These are phyloP conservation scores for Solenodon paradoxus DNA, from an alignment of 2,113 vertebrate species.

Conservation along the genomic window DNA sequence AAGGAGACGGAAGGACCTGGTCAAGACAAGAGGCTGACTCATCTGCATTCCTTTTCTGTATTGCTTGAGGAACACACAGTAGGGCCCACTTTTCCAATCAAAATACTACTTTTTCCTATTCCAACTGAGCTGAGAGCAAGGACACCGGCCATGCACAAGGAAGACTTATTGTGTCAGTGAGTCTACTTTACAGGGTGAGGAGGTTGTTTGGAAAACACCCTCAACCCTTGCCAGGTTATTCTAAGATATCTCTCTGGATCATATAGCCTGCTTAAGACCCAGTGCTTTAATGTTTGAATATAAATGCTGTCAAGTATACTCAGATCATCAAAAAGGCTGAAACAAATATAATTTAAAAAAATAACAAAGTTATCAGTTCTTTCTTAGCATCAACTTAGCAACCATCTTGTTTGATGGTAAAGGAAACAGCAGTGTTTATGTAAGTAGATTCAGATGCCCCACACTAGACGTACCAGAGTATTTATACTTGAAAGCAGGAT, in stretches of 20 bases:
- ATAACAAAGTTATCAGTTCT: too few species aligned
- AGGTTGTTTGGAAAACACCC: background rate
- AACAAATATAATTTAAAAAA: background rate
- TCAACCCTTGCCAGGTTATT: background rate
- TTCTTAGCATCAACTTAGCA: background rate
- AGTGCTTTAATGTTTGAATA: background rate
- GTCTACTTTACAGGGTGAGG: background rate
- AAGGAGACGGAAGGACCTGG: background rate
- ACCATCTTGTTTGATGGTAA: too few species aligned
- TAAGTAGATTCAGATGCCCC: background rate
- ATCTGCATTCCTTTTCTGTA: background rate
- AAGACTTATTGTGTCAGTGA: background rate
- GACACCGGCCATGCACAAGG: background rate
- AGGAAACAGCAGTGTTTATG: too few species aligned
- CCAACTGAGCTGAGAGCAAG: background rate
- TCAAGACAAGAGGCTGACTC: rapidly evolving
- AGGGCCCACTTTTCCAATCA: background rate
- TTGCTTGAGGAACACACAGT: background rate
- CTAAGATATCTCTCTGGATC: background rate
- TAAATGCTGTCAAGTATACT: background rate
- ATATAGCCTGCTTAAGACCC: background rate
- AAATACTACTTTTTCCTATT: background rate
- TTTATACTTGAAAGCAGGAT: too few species aligned
- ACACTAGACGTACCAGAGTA: too few species aligned
- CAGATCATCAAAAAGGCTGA: background rate